Evolutionary conservation across 2,113 vertebrate species (phyloP).

Genomic region (Pseudorectes ferrugineus): DNA sequence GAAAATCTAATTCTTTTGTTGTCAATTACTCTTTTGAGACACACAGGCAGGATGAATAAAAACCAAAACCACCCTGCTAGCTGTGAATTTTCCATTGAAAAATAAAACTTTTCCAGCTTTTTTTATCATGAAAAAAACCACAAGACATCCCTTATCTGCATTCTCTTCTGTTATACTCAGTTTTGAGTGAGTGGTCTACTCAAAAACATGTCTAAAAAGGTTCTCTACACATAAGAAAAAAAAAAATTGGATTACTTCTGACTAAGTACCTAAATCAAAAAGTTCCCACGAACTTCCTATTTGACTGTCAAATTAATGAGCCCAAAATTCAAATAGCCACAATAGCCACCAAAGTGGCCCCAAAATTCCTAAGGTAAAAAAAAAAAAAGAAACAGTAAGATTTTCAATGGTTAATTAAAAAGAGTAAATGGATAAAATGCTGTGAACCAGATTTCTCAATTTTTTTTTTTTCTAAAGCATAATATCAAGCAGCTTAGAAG

Average conservation of each 20-base stretch:
- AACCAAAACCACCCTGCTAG: background rate
- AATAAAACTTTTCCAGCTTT: background rate
- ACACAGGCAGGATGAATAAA: background rate
- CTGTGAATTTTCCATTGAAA: background rate
- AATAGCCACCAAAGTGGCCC: background rate
- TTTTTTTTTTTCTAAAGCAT: background rate
- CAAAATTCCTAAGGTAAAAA: background rate
- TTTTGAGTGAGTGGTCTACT: background rate
- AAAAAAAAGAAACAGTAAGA: background rate
- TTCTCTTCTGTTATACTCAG: background rate
- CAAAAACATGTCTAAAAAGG: background rate
- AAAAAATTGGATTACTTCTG: background rate
- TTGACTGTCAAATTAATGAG: background rate
- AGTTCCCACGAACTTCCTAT: background rate
- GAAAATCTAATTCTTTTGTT: constrained; percentile 2
- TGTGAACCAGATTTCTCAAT: background rate
- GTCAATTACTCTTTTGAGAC: background rate
- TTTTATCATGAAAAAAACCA: background rate
- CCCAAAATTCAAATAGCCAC: background rate
- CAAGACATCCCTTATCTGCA: background rate
- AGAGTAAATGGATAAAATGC: background rate
- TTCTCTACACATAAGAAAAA: background rate
- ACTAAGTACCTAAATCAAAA: background rate
- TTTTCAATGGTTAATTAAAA: background rate
- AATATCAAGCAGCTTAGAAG: background rate